A percentile compares a stretch with the other conserved stretches of the same genome.
These are phyloP conservation scores for Cherax destructor DNA, from an alignment of 1,140 invertebrate species.

Conservation along the genomic window DNA sequence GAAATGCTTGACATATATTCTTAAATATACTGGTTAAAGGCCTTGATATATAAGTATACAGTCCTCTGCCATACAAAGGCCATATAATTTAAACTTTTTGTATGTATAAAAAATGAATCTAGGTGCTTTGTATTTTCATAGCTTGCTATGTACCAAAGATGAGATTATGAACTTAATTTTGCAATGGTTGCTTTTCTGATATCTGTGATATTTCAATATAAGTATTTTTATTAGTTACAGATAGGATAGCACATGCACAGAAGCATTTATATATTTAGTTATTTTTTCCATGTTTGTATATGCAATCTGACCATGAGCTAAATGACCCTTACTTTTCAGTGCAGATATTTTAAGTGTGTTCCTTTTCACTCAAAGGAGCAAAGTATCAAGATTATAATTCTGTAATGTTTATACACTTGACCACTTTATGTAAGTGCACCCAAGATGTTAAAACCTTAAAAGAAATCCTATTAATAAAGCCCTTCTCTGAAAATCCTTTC, in stretches of 20 bases:
- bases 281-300: slow-evolving; percentile 44
- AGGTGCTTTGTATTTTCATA: slow-evolving; percentile 58
- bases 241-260: slow-evolving; percentile 59
- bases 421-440: not conserved
- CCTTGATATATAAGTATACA: slow-evolving; percentile 16
- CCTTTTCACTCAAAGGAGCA: not conserved
- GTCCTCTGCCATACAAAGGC: slow-evolving; percentile 10
- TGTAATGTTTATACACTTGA: not conserved
- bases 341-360: not conserved
- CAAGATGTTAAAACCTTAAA: not conserved
- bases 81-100: slow-evolving; percentile 26
- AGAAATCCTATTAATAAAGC: not conserved
- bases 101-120: slow-evolving; percentile 50
- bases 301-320: not conserved
- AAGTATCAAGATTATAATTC: not conserved
- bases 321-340: not conserved
- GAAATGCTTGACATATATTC: slow-evolving; percentile 5
- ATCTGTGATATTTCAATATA: slow-evolving; percentile 66
- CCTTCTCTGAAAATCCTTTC: not conserved
- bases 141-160: slow-evolving; percentile 63
- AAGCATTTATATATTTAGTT: slow-evolving; percentile 41
- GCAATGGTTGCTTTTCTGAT: slow-evolving; percentile 64
- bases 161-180: slow-evolving; percentile 53
- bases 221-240: slow-evolving; percentile 54
- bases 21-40: slow-evolving; percentile 8